Conservation (phyloP, 2,888 invertebrate species). For the Tuberolachnus salignus region DNA sequence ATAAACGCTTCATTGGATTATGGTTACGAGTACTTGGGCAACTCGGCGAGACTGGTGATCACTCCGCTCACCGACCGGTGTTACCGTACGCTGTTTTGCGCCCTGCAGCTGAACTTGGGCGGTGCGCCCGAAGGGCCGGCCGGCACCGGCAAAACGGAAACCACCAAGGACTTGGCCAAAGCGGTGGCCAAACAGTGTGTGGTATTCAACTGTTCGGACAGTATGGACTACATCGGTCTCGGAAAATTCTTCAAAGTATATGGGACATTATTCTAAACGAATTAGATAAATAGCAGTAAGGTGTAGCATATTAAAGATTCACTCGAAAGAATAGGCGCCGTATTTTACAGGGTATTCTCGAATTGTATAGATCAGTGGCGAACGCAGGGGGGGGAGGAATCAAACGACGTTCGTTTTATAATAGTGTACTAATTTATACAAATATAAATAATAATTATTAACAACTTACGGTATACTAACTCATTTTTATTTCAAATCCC, state of each 20-base stretch:
- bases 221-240: conserved; percentile 89
- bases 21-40: conserved; percentile 94
- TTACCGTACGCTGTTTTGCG: conserved; percentile 90
- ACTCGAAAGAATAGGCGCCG: too few relatives aligned
- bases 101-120: conserved; percentile 72
- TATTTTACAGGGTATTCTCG: too few relatives aligned
- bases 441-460: too few relatives aligned
- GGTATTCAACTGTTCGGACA: conserved; percentile 95
- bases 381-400: too few relatives aligned
- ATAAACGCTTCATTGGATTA: conserved; percentile 87
- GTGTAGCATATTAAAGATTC: too few relatives aligned
- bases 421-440: too few relatives aligned
- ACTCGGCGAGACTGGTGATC: conserved; percentile 86
- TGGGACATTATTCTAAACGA: not conserved
- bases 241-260: conserved; percentile 95
- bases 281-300: too few relatives aligned
- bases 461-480: too few relatives aligned
- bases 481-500: too few relatives aligned
- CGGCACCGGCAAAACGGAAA: conserved; percentile 91
- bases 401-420: too few relatives aligned
- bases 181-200: conserved; percentile 95
- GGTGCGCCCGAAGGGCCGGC: conserved; percentile 86
- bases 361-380: too few relatives aligned
- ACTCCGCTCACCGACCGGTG: conserved; percentile 93
- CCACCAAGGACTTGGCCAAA: conserved; percentile 92